These are phyloP conservation scores for Lasioglossum calceatum DNA, from an alignment of 2,888 invertebrate species.

Conservation along the genomic window DNA sequence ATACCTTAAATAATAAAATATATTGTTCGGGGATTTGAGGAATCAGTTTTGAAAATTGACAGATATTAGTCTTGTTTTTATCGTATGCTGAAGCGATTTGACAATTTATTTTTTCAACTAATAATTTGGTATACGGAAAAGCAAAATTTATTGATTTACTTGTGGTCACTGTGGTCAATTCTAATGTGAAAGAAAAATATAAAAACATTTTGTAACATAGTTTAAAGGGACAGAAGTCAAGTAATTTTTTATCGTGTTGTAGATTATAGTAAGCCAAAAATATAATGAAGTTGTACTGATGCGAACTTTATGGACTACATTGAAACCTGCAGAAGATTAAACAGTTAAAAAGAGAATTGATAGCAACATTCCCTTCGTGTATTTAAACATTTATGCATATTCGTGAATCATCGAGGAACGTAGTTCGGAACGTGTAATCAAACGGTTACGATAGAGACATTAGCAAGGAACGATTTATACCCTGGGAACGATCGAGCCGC, in stretches of 20 bases:
- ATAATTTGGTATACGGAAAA: not conserved
- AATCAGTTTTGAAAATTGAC: too few relatives aligned
- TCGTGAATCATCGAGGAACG: not conserved
- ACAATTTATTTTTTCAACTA: not conserved
- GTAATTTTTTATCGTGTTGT: not conserved
- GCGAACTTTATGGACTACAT: not conserved
- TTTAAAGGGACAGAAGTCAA: not conserved
- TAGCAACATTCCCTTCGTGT: not conserved
- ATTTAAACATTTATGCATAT: not conserved
- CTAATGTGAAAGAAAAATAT: not conserved
- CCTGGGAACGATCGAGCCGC: constrained; percentile 13
- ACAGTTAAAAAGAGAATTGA: not conserved
- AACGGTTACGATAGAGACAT: constrained; percentile 27
- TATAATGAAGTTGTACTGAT: not conserved
- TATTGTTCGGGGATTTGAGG: too few relatives aligned
- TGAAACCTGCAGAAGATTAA: not conserved
- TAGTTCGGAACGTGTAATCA: constrained; percentile 3
- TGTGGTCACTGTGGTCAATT: too few relatives aligned
- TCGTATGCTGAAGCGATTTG: not conserved
- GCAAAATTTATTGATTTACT: not conserved
- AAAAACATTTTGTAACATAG: not conserved
- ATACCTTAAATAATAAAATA: too few relatives aligned
- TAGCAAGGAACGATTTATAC: constrained; percentile 21
- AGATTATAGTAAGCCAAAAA: not conserved
- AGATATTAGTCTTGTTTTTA: too few relatives aligned